phyloP scores from a whole-genome alignment of 2,113 vertebrate species.

The Proteles cristata region DNA sequence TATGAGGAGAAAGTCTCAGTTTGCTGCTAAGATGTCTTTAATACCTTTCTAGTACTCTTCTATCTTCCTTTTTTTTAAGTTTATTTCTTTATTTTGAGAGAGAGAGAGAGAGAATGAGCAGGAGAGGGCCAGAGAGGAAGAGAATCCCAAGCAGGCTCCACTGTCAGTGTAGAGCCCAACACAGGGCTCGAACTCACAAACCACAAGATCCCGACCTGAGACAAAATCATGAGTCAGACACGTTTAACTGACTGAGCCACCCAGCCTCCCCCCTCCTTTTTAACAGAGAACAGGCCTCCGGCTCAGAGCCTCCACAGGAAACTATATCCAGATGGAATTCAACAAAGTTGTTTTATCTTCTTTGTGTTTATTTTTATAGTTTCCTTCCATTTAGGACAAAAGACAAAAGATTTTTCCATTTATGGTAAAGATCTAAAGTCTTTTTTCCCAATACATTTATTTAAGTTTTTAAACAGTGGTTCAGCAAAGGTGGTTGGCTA shows the following conservation, averaged over 20 bases:
- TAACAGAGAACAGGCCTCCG: not conserved
- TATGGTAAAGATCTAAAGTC: not conserved
- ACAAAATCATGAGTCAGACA: no score
- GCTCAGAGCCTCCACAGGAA: not conserved
- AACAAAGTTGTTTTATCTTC: not conserved
- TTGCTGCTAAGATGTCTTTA: not conserved
- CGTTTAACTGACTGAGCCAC: no score
- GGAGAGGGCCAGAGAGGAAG: no score
- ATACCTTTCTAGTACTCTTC: not conserved
- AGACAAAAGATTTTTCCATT: conserved; percentile 31
- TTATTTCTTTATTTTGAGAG: no score
- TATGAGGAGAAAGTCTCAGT: not conserved
- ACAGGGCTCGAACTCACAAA: no score
- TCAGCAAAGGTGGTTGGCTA: not conserved
- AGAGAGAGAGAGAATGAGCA: no score
- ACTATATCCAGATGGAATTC: not conserved
- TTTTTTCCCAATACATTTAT: not conserved
- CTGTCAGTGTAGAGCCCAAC: no score
- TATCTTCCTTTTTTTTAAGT: no score
- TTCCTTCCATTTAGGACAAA: conserved; percentile 59
- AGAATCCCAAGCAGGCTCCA: no score
- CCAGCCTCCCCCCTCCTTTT: not conserved
- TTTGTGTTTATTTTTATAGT: conserved; percentile 4
- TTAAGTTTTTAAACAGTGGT: not conserved
- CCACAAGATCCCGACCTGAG: no score